These are phyloP conservation scores for Pitta sordida DNA, from an alignment of 2,113 vertebrate species.

Conservation along the genomic window DNA sequence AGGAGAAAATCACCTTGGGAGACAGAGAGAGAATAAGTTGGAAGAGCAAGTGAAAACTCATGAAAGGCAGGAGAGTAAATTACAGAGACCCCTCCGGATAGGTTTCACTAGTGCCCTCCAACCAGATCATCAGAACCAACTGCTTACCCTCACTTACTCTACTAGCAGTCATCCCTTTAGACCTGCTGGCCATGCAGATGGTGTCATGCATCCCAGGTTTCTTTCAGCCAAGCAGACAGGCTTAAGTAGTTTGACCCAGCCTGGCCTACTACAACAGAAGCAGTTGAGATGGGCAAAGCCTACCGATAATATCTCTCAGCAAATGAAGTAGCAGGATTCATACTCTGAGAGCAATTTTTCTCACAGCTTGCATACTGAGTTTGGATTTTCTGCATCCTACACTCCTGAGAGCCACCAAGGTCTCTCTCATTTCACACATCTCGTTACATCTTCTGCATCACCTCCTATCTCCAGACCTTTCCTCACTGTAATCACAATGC, in stretches of 20 bases:
- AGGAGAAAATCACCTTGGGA: conserved; percentile 19
- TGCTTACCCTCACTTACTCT: background rate
- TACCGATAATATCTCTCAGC: background rate
- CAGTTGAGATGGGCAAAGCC: background rate
- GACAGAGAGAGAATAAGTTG: background rate
- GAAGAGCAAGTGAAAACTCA: background rate
- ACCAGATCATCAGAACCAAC: background rate
- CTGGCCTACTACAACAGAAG: background rate
- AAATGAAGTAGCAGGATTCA: background rate
- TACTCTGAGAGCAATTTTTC: background rate
- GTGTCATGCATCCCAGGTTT: rapidly evolving
- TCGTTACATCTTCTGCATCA: background rate
- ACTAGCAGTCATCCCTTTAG: background rate
- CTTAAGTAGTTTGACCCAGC: background rate
- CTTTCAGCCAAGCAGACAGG: background rate
- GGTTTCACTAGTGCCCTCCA: background rate
- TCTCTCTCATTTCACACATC: background rate
- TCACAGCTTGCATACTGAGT: background rate
- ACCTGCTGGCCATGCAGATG: background rate
- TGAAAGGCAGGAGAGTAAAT: background rate
- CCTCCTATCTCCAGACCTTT: background rate
- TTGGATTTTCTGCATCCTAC: background rate
- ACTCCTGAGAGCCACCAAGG: background rate
- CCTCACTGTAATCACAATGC: background rate
- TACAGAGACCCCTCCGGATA: background rate